These are phyloP conservation scores for Tragulus kanchil DNA, from an alignment of 2,113 vertebrate genomes.

Conservation along the genomic window DNA sequence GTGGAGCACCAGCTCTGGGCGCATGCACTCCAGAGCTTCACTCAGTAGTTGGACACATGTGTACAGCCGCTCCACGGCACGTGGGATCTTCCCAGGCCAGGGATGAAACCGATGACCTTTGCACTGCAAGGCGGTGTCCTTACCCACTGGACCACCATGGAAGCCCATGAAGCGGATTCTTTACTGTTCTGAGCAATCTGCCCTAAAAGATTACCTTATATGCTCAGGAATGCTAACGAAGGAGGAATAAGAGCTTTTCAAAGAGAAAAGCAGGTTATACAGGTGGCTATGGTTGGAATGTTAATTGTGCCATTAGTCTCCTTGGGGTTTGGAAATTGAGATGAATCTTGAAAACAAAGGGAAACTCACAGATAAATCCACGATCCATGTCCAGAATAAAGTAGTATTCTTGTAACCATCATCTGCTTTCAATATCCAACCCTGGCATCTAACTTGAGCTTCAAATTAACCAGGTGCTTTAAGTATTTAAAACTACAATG, in stretches of 20 bases:
- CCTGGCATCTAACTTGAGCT: not conserved
- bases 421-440: not conserved
- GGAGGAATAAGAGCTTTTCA: not conserved
- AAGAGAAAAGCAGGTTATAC: not conserved
- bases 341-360: not conserved
- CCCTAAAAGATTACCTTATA: not conserved
- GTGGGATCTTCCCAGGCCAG: too few relatives aligned
- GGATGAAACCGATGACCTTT: too few relatives aligned
- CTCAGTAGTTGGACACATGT: too few relatives aligned
- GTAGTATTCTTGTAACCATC: not conserved
- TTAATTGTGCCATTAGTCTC: not conserved
- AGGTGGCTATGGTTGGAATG: not conserved
- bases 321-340: not conserved
- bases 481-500: not conserved
- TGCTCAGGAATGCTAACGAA: not conserved
- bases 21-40: too few relatives aligned
- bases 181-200: not conserved
- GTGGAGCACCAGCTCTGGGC: too few relatives aligned
- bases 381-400: not conserved
- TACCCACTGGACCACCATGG: too few relatives aligned
- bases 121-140: too few relatives aligned
- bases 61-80: too few relatives aligned
- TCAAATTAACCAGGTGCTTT: not conserved
- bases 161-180: too few relatives aligned
- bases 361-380: not conserved